Evolutionary conservation across 2,113 vertebrate genomes (phyloP).

Genomic region (Pterocles orientalis): DNA sequence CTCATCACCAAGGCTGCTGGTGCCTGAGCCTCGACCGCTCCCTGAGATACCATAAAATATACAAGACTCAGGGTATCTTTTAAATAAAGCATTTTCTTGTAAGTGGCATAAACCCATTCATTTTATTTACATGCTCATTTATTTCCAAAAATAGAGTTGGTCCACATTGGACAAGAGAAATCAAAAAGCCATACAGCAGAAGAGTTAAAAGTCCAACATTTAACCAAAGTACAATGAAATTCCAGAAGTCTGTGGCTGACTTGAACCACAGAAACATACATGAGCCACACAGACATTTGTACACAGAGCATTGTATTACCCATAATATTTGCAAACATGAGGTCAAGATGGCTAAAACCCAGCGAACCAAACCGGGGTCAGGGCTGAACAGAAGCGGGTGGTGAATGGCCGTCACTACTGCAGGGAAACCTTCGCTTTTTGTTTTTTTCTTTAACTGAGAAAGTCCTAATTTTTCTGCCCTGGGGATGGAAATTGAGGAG

Average conservation of each 20-base stretch:
- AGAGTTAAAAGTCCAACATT: conserved; percentile 64
- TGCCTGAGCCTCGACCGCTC: not conserved
- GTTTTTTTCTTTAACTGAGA: not conserved
- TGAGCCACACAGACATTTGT: conserved; percentile 62
- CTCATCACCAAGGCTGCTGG: conserved; percentile 11
- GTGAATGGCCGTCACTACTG: conserved; percentile 19
- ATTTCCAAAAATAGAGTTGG: conserved; percentile 71
- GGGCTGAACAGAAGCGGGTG: conserved; percentile 51
- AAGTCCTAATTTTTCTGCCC: conserved; percentile 51
- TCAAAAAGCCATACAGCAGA: conserved; percentile 65
- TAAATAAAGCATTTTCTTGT: conserved; percentile 68
- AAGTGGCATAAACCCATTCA: conserved; percentile 67
- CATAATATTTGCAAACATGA: conserved; percentile 74
- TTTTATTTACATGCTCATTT: conserved; percentile 72
- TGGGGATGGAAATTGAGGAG: conserved; percentile 19
- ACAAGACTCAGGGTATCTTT: conserved; percentile 50
- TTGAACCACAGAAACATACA: conserved; percentile 68
- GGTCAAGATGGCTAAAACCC: conserved; percentile 69
- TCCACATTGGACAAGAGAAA: conserved; percentile 62
- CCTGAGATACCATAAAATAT: conserved; percentile 57
- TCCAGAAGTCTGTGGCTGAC: conserved; percentile 61
- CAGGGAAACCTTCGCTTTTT: not conserved
- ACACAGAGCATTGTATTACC: conserved; percentile 69
- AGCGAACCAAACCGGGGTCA: conserved; percentile 44
- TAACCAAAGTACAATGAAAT: conserved; percentile 69